A percentile compares a stretch with the other conserved stretches of the same genome.
Evolutionary conservation across 2,113 vertebrate genomes (phyloP).

Genomic region (Patagioenas fasciata): DNA sequence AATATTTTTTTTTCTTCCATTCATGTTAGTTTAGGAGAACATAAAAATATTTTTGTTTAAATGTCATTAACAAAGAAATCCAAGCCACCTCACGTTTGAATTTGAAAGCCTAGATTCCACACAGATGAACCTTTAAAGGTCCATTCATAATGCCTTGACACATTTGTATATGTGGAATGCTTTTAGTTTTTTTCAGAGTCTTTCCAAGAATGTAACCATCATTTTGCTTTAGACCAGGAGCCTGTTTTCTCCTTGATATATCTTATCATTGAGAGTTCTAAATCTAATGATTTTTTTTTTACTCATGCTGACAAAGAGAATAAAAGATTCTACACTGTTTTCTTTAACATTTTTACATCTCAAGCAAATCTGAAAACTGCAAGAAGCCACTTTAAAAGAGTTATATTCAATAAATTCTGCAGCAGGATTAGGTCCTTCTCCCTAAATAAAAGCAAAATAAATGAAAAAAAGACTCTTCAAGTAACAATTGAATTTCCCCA

Average conservation of each 20-base stretch:
- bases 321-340: background rate
- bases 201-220: background rate
- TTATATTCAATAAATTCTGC: background rate
- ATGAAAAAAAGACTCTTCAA: background rate
- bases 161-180: background rate
- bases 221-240: background rate
- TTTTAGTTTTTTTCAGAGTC: background rate
- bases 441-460: background rate
- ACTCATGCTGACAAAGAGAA: background rate
- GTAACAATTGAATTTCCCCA: background rate
- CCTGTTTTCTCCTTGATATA: background rate
- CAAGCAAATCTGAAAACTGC: background rate
- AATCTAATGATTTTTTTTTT: constrained; percentile 5
- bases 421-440: background rate
- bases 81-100: background rate
- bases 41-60: background rate
- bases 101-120: background rate
- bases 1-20: background rate
- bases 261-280: background rate
- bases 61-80: background rate
- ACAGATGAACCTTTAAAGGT: constrained; percentile 11
- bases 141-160: background rate
- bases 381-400: background rate
- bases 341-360: constrained; percentile 13
- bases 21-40: background rate